Percentiles rank a stretch among this genome's conserved stretches.
These are phyloP conservation scores for Nibea albiflora DNA, from an alignment of 2,113 vertebrate genomes.

Conservation along the genomic window DNA sequence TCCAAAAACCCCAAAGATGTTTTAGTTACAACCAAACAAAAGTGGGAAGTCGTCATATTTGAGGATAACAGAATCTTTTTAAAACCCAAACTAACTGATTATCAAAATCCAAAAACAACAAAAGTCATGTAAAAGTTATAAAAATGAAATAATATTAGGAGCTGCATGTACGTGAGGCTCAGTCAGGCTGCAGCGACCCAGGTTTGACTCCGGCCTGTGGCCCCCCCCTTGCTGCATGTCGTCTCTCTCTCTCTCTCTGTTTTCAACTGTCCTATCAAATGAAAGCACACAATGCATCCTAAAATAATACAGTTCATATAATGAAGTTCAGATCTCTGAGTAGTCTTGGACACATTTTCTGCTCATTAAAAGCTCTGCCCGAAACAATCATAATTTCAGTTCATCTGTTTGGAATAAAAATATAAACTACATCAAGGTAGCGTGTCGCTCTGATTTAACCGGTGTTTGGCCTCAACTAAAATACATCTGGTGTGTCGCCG, in stretches of 20 bases:
- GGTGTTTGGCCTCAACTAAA: conserved; percentile 28
- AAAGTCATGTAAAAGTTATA: not conserved
- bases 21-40: not conserved
- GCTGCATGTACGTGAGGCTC: no score
- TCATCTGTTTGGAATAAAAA: conserved; percentile 4
- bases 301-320: not conserved
- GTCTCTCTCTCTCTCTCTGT: no score
- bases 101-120: not conserved
- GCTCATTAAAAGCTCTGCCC: conserved; percentile 12
- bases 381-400: not conserved
- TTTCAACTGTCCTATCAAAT: no score
- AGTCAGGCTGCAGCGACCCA: no score
- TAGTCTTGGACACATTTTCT: not conserved
- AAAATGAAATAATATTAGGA: no score
- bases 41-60: not conserved
- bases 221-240: no score
- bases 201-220: no score
- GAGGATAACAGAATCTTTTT: not conserved
- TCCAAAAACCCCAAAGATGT: not conserved
- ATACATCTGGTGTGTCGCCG: conserved; percentile 32
- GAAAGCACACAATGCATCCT: no score
- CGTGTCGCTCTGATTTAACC: conserved; percentile 15
- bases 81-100: not conserved
- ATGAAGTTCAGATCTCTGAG: conserved; percentile 1
- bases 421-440: conserved; percentile 1